These are phyloP conservation scores for Barbus barbus DNA, from an alignment of 2,113 vertebrate genomes.

Conservation along the genomic window DNA sequence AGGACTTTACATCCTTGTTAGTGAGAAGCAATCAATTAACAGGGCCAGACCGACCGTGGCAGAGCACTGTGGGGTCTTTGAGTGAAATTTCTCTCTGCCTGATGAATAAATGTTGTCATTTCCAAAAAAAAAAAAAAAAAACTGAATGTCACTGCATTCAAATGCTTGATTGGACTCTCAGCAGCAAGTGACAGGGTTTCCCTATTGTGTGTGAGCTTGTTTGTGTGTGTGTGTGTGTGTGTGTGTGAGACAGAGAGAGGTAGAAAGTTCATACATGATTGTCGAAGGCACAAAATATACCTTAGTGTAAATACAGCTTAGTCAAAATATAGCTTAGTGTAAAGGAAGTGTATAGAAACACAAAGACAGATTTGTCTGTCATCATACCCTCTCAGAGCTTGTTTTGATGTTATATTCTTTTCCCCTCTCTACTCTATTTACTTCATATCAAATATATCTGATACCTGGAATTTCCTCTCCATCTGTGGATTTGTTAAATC, in stretches of 20 bases:
- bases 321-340: conserved; percentile 27
- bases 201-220: not conserved
- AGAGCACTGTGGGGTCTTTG: conserved; percentile 52
- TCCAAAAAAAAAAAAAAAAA: conserved; percentile 42
- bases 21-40: conserved; percentile 76
- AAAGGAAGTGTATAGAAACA: not conserved
- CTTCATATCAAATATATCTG: conserved; percentile 23
- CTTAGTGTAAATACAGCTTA: conserved; percentile 20
- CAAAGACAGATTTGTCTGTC: not conserved
- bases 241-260: not conserved
- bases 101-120: conserved; percentile 49
- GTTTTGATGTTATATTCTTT: not conserved
- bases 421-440: not conserved
- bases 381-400: not conserved
- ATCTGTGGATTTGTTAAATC: conserved; percentile 39
- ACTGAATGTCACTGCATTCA: conserved; percentile 56
- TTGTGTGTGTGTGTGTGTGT: not conserved
- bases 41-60: conserved; percentile 56
- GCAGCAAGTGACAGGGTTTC: conserved; percentile 49
- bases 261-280: not conserved
- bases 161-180: conserved; percentile 60
- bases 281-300: conserved; percentile 22
- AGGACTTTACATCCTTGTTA: conserved; percentile 82
- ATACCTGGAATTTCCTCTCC: conserved; percentile 20
- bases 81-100: conserved; percentile 59